Conservation (phyloP, 2,797 vertebrate genomes). For the Rhinichthys osculus region DNA sequence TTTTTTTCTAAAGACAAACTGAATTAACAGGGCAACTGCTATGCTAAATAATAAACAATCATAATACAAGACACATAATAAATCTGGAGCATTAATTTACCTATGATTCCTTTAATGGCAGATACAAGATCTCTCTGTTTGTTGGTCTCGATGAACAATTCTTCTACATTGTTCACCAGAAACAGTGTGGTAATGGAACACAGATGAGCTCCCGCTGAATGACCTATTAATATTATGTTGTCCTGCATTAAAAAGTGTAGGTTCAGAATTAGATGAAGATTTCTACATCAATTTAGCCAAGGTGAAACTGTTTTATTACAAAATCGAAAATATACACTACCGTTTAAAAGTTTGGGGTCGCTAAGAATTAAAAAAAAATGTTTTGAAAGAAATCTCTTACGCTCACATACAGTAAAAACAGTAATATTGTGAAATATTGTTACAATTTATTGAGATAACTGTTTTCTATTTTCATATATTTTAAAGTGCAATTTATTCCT, state of each 20-base stretch:
- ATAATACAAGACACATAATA: not conserved
- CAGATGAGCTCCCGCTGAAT: conserved; percentile 81
- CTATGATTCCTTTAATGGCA: conserved; percentile 76
- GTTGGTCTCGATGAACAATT: conserved; percentile 72
- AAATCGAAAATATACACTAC: not conserved
- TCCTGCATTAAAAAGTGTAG: conserved; percentile 63
- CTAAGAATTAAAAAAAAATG: not conserved
- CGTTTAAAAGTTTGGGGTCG: not conserved
- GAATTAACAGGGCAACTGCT: not conserved
- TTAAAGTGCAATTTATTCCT: not conserved
- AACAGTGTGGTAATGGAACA: conserved; percentile 75
- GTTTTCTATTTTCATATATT: not conserved
- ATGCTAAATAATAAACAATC: not conserved
- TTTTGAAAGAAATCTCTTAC: not conserved
- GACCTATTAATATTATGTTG: conserved; percentile 78
- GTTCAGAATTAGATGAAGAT: not conserved
- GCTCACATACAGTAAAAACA: not conserved
- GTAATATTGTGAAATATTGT: not conserved
- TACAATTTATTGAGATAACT: not conserved
- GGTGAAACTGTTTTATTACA: not conserved
- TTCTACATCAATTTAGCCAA: not conserved
- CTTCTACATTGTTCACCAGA: conserved; percentile 71
- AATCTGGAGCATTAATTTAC: conserved; percentile 62
- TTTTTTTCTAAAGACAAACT: not conserved
- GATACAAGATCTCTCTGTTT: conserved; percentile 66